Conservation (phyloP, 2,113 vertebrate genomes). For the Silurus glanis region DNA sequence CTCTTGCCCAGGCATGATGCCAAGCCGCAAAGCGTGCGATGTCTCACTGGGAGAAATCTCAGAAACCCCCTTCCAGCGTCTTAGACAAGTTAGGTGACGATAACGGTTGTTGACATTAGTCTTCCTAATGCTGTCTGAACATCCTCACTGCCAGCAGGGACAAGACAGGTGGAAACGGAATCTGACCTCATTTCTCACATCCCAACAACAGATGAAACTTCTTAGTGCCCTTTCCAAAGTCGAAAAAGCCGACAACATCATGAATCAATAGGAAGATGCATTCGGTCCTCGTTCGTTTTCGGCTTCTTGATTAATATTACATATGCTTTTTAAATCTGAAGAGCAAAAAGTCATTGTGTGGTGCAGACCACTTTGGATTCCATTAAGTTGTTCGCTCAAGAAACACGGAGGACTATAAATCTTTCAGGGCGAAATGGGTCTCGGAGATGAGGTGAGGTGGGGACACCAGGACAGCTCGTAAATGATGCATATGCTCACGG, state of each 20-base stretch:
- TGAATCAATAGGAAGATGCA: constrained; percentile 64
- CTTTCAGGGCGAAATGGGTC: constrained; percentile 58
- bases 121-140: constrained; percentile 29
- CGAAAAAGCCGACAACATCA: constrained; percentile 39
- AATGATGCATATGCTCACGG: constrained; percentile 47
- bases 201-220: neutral
- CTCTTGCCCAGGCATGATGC: constrained; percentile 34
- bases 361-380: constrained; percentile 56
- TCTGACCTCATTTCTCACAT: constrained; percentile 9
- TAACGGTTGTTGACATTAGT: constrained; percentile 32
- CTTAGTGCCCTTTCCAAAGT: neutral
- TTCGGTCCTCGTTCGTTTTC: constrained; percentile 56
- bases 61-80: constrained; percentile 6
- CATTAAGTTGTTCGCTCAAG: constrained; percentile 64
- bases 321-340: constrained; percentile 55
- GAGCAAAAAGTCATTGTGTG: constrained; percentile 49
- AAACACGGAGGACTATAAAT: constrained; percentile 66
- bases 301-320: constrained; percentile 71
- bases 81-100: constrained; percentile 24
- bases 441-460: constrained; percentile 38
- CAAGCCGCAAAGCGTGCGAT: constrained; percentile 36
- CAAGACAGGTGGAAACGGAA: neutral
- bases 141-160: neutral
- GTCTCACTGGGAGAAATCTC: constrained; percentile 32
- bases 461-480: constrained; percentile 49